Evolutionary conservation across 2,113 vertebrate genomes (phyloP), one percentile per base, ranked within the genome.

Genomic region (Gulo gulo): DNA sequence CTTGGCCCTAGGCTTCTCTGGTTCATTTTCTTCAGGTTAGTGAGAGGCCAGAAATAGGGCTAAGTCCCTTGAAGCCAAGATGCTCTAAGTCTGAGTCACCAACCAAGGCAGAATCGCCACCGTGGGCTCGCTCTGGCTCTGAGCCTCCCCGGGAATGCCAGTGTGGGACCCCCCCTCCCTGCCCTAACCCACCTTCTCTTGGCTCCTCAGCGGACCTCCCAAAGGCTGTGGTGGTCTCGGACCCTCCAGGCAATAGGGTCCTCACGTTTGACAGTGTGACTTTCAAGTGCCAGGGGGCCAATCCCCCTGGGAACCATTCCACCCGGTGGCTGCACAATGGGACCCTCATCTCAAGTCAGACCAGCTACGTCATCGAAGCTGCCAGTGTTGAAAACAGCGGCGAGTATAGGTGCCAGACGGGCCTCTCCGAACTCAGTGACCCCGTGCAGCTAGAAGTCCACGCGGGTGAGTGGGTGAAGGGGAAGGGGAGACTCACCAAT

Each of bases 321-420:
- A 88, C 90, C 15, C 5, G 9, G 11, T 98, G 98, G 98, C 71
- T 47, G 24, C 94, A 82, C 69, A 97, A 98, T 1, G 88, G 16
- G 9, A 86, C 0, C 1, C 39, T 3, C 81, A 57, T 91, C 69
- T 26, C 83, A 4, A 26, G 2, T 14, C 36, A 55, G 39, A 1
- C 95, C 29, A 94, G 13, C 81, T 96, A 96, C 39, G 0, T 52
- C 65, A 97, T 98, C 29, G 0, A 0, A 1, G 1, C 0, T 0
- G 71, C 42, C 39, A 52, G 0, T 0, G 1, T 13, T 0, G 0
- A 82, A 0, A 4, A 98, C 94, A 94, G 95, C 0, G 98, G 97
- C 2, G 11, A 88, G 4, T 98, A 98, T 73, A 34, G 0, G 18
- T 98, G 97, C 57, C 84, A 61, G 71, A 98, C 84, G 1, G 2